Base-by-base conservation (phyloP, 1,140 invertebrate species). In the Luehdorfia chinensis region DNA sequence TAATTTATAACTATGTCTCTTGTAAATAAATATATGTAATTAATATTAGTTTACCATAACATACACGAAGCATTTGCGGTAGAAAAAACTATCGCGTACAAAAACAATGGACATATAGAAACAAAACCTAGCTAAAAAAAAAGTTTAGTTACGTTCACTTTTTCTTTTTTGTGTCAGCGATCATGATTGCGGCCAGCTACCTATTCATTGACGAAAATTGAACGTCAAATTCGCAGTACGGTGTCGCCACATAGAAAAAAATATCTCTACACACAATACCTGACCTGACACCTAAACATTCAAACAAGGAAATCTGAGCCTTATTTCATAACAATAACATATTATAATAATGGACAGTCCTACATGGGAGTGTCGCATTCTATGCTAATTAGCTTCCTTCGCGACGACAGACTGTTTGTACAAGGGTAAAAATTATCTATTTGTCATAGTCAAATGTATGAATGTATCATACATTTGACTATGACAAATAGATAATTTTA, bases 301-400 rank as follows among this genome's bases (percentile, higher is more conserved):
- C 19, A 6, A 3, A 34, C 15, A 34, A 33, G 14, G 31, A 12
- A 33, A 33, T 14, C 13, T 15, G 6, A 34, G 14, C 32, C 32
- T 34, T 34, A 34, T 34, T 9, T 34, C 32, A 34, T 34, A 34
- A 34, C 32, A 34, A 34, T 34, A 8, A 34, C 32, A 34, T 34
- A 34, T 30, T 30, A 30, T 30, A 30, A 43, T 34, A 45, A 31
- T 34, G 16, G 14, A 13, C 14, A n/a, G n/a, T n/a, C n/a, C n/a
- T n/a, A n/a, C n/a, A 64, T 52, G 50, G 53, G 50, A 53, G 66
- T 63, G 55, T 56, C 62, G 36, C 57, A 64, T 68, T 71, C 55
- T 71, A 71, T 71, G 65, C 51, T 61, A 71, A 71, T 71, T 39
- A 47, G 28, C 8, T 4, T 30, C 21, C 32, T 50, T 47, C 30